Percentiles rank a stretch among this genome's conserved stretches.
Conservation (phyloP, 2,113 vertebrate species). For the Pteropus alecto region DNA sequence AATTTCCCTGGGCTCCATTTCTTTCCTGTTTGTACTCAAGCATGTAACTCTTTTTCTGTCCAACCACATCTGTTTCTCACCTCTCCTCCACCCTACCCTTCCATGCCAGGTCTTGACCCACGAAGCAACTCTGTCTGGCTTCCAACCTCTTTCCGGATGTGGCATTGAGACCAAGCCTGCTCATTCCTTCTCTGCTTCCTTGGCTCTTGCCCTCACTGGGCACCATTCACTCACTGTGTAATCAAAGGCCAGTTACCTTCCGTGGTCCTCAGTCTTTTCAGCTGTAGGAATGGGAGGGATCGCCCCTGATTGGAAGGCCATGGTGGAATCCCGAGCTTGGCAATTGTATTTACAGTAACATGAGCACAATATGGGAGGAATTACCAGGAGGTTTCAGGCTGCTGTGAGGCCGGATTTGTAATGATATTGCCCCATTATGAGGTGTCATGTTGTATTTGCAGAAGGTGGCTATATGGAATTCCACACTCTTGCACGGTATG, state of each 20-base stretch:
- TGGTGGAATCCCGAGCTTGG: neutral
- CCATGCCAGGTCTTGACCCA: fast-evolving
- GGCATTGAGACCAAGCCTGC: neutral
- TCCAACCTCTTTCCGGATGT: neutral
- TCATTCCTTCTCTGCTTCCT: neutral
- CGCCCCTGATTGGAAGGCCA: fast-evolving
- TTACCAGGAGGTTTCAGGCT: neutral
- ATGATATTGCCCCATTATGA: neutral
- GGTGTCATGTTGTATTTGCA: constrained; percentile 51
- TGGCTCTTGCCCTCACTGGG: neutral
- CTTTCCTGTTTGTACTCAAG: neutral
- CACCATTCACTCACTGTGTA: too few species aligned
- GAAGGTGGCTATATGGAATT: neutral
- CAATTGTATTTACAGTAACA: neutral
- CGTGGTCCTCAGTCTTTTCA: neutral
- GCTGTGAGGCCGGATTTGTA: neutral
- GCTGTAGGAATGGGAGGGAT: neutral
- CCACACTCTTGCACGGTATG: neutral
- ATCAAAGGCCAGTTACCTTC: neutral
- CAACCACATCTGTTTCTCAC: fast-evolving
- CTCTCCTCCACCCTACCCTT: too few species aligned
- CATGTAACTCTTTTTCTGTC: neutral
- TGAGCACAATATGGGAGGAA: constrained; percentile 34
- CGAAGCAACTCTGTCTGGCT: neutral
- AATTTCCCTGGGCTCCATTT: neutral